These are phyloP conservation scores for Didymodactylos carnosus DNA, from an alignment of 2,888 invertebrate species.

Conservation along the genomic window DNA sequence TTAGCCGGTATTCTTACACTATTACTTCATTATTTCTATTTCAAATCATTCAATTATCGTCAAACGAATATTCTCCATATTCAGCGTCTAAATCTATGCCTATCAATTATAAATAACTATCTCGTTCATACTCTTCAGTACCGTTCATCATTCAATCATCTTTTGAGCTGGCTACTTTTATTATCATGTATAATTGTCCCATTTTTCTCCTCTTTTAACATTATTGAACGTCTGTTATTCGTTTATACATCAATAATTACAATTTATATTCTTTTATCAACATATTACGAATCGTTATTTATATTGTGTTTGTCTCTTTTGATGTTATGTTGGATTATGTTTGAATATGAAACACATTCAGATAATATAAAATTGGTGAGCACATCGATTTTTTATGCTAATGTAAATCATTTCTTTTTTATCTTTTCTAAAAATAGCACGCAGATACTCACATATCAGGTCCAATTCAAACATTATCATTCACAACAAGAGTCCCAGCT, in stretches of 20 bases:
- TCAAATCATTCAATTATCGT: not conserved
- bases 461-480: too few species aligned
- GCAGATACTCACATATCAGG: too few species aligned
- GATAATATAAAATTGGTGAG: too few species aligned
- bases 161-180: not conserved
- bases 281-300: not conserved
- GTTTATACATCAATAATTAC: not conserved
- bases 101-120: not conserved
- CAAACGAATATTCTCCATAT: not conserved
- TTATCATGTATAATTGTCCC: not conserved
- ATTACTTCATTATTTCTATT: not conserved
- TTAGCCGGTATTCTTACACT: not conserved
- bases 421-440: too few species aligned
- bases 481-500: too few species aligned
- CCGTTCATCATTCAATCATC: not conserved
- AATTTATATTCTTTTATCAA: not conserved
- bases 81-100: not conserved
- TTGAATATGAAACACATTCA: not conserved
- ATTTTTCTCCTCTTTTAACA: not conserved
- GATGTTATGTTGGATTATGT: not conserved
- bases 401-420: too few species aligned
- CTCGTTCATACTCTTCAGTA: not conserved
- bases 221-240: not conserved
- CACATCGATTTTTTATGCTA: conserved; percentile 16
- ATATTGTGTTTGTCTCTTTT: not conserved